Conservation (phyloP, 2,113 vertebrate species). For the Tachysurus fulvidraco region DNA sequence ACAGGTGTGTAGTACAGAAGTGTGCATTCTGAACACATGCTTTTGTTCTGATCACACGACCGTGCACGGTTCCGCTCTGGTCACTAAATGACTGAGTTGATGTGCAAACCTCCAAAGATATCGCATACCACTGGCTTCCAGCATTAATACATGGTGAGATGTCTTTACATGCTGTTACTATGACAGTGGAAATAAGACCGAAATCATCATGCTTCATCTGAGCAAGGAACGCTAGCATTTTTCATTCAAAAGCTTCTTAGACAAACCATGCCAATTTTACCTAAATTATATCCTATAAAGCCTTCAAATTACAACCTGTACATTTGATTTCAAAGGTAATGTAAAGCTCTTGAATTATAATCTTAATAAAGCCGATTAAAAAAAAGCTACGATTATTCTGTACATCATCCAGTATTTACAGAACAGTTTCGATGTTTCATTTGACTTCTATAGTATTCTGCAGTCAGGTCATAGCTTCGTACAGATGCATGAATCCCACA, state of each 20-base stretch:
- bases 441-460: not conserved
- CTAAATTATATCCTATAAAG: not conserved
- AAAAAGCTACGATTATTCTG: not conserved
- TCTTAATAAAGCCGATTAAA: not conserved
- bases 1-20: no score
- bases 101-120: no score
- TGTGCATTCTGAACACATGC: no score
- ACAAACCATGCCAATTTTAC: not conserved
- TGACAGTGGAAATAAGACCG: not conserved
- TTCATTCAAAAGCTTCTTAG: not conserved
- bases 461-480: not conserved
- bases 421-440: not conserved
- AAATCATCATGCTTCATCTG: not conserved
- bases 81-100: no score
- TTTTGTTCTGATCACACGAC: no score
- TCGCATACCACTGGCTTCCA: no score
- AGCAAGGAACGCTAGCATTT: not conserved
- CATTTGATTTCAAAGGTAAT: not conserved
- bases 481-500: not conserved
- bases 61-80: no score
- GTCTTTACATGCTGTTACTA: not conserved
- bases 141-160: not conserved
- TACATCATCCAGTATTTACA: not conserved
- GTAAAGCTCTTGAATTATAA: not conserved
- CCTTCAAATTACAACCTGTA: not conserved